Evolutionary conservation across 1,140 invertebrate genomes (phyloP).

Genomic region (Halesus radiatus): DNA sequence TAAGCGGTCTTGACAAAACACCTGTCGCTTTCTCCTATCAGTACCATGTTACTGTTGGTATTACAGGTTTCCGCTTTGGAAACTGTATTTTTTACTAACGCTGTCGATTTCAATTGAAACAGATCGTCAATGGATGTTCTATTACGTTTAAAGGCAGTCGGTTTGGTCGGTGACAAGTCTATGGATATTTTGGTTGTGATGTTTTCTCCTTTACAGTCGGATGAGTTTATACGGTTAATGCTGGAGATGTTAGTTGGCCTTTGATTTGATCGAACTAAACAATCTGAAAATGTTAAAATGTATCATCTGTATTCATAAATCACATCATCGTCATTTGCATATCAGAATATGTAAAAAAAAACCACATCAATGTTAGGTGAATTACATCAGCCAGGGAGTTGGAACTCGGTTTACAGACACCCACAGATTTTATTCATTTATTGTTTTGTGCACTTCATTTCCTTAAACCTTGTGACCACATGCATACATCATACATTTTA

Average conservation of each 20-base stretch:
- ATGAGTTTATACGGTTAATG: conserved; percentile 21
- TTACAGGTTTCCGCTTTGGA: conserved; percentile 26
- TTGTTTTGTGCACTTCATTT: no score
- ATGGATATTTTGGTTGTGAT: conserved; percentile 64
- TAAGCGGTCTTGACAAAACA: conserved; percentile 37
- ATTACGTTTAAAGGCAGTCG: background rate
- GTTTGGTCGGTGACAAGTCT: conserved; percentile 61
- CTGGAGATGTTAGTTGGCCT: conserved; percentile 21
- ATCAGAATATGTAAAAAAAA: no score
- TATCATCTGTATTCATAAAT: no score
- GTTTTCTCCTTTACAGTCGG: conserved; percentile 24
- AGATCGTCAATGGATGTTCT: conserved; percentile 44
- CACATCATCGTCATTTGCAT: conserved; percentile 4
- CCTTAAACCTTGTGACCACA: background rate
- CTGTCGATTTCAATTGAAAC: conserved; percentile 64
- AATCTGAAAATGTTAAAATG: conserved; percentile 43
- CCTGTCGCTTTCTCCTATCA: conserved; percentile 29
- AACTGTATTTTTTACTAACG: conserved; percentile 60
- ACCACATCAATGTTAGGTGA: background rate
- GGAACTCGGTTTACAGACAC: no score
- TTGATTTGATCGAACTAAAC: conserved; percentile 33
- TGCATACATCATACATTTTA: background rate
- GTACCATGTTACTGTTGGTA: conserved; percentile 27
- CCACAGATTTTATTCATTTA: no score
- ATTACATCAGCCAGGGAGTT: no score